These are phyloP conservation scores for Puntigrus tetrazona DNA, from an alignment of 2,113 vertebrate genomes.

Conservation along the genomic window DNA sequence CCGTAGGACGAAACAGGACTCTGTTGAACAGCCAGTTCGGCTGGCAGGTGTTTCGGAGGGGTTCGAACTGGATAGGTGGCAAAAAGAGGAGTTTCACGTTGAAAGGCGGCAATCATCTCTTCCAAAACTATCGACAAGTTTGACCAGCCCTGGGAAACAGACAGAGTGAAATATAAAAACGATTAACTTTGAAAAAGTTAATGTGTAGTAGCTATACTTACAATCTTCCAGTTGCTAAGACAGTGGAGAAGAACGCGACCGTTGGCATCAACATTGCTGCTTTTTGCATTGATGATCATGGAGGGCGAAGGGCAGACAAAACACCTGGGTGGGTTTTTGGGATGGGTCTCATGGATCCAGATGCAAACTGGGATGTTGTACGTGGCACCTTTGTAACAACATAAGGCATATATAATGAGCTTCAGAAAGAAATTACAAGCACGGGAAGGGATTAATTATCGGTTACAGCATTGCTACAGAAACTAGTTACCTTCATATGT, in stretches of 20 bases:
- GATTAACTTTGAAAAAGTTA: not conserved
- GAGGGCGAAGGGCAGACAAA: conserved; percentile 67
- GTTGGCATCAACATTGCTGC: conserved; percentile 65
- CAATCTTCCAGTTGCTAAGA: conserved; percentile 70
- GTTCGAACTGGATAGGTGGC: conserved; percentile 42
- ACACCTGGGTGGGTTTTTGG: conserved; percentile 69
- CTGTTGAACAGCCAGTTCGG: conserved; percentile 20
- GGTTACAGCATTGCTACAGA: not conserved
- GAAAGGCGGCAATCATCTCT: conserved; percentile 74
- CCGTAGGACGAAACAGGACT: conserved; percentile 5
- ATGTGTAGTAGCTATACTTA: conserved; percentile 52
- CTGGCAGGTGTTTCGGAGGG: conserved; percentile 2
- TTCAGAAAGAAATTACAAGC: not conserved
- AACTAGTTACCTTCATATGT: conserved; percentile 67
- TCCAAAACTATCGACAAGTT: conserved; percentile 69
- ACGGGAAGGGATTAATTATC: not conserved
- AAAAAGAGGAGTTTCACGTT: conserved; percentile 71
- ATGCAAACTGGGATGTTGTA: conserved; percentile 77
- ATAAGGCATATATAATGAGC: not conserved
- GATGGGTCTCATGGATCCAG: conserved; percentile 77
- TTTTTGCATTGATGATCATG: conserved; percentile 72
- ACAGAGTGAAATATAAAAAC: not conserved
- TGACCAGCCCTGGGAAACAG: conserved; percentile 67
- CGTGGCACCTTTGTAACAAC: conserved; percentile 57
- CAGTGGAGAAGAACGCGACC: conserved; percentile 65